phyloP scores from a whole-genome alignment of 2,113 vertebrate species.

The Saguinus midas region DNA sequence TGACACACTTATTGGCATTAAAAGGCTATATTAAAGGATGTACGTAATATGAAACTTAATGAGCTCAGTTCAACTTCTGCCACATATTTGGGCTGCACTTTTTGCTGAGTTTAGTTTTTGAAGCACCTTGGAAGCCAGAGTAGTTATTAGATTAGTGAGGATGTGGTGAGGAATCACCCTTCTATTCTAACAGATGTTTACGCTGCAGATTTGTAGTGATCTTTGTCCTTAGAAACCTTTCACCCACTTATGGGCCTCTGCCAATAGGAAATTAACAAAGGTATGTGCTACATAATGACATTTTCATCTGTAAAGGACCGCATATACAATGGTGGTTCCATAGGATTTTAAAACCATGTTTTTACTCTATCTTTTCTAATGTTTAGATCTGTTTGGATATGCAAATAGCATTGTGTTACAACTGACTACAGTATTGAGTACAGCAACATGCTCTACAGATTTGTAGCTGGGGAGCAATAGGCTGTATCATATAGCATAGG shows the following conservation, averaged over 20 bases:
- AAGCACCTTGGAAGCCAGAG: conserved; percentile 20
- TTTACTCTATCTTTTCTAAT: background rate
- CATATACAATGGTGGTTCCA: background rate
- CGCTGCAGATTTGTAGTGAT: background rate
- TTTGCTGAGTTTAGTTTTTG: conserved; percentile 45
- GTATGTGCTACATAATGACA: background rate
- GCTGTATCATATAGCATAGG: background rate
- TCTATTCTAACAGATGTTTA: background rate
- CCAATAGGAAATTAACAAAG: background rate
- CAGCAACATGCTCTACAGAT: background rate
- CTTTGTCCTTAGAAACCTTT: background rate
- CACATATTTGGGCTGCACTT: background rate
- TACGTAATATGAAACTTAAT: conserved; percentile 37
- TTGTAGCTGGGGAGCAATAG: background rate
- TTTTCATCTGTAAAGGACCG: background rate
- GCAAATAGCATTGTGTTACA: background rate
- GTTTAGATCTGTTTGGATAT: background rate
- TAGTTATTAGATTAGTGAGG: background rate
- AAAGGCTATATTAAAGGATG: conserved; percentile 35
- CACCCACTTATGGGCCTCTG: background rate
- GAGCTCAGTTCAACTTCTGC: conserved; percentile 27
- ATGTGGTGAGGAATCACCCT: background rate
- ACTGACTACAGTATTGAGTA: background rate
- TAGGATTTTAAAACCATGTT: background rate
- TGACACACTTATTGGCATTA: background rate